Conservation (phyloP, 2,888 invertebrate genomes). For the Caenorhabditis sp. region DNA sequence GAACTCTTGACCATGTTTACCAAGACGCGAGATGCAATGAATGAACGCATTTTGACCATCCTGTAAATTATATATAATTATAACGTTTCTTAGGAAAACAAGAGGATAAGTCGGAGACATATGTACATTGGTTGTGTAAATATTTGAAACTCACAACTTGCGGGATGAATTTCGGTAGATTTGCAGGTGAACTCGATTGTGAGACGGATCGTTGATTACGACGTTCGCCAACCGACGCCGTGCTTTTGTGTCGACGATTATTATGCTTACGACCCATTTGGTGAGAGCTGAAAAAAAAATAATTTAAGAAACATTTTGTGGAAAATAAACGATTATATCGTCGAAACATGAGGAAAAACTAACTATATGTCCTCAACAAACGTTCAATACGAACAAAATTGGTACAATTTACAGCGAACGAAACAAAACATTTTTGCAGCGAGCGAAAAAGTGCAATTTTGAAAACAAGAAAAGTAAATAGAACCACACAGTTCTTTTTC, state of each 20-base stretch:
- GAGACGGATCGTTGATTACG: neutral
- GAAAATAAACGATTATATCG: no score
- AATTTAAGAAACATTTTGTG: no score
- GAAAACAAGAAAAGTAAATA: neutral
- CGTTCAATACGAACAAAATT: neutral
- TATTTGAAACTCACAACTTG: neutral
- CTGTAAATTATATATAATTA: slow-evolving; percentile 10
- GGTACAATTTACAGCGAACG: neutral
- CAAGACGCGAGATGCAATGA: slow-evolving; percentile 10
- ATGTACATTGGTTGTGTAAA: neutral
- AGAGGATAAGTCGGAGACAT: neutral
- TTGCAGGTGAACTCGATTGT: neutral
- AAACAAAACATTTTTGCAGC: no score
- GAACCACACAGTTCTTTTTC: neutral
- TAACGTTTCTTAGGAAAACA: neutral
- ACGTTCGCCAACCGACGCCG: neutral
- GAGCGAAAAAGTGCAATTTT: neutral
- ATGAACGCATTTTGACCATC: slow-evolving; percentile 32
- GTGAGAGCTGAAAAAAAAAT: neutral
- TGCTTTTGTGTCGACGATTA: neutral
- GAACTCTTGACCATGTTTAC: slow-evolving; percentile 23
- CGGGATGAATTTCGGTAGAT: neutral
- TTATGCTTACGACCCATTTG: neutral
- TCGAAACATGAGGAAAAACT: neutral
- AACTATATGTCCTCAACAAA: neutral